These are phyloP conservation scores for Speoplatyrhinus poulsoni DNA, from an alignment of 2,113 vertebrate species.

Conservation along the genomic window DNA sequence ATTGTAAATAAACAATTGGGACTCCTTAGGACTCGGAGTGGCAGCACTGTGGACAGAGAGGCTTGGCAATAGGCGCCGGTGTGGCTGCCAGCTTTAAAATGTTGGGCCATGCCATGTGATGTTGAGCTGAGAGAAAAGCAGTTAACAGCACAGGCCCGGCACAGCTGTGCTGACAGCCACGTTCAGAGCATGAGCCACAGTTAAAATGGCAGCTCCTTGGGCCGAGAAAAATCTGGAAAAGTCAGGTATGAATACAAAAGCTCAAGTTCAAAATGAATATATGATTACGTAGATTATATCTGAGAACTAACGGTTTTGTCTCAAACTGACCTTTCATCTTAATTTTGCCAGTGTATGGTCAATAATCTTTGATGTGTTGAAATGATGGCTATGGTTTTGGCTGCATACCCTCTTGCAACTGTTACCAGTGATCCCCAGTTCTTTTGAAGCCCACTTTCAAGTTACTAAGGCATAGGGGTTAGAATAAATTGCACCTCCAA, in stretches of 20 bases:
- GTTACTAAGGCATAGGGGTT: constrained; percentile 65
- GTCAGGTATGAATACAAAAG: constrained; percentile 20
- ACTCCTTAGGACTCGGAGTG: constrained; percentile 44
- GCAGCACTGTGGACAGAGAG: constrained; percentile 30
- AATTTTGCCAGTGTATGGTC: constrained; percentile 46
- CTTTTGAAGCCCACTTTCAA: constrained; percentile 78
- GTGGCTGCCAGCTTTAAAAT: constrained; percentile 55
- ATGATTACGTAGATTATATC: constrained; percentile 8
- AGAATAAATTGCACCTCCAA: constrained; percentile 76
- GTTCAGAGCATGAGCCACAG: constrained; percentile 41
- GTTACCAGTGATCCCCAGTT: constrained; percentile 60
- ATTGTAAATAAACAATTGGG: constrained; percentile 75
- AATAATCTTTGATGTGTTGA: constrained; percentile 62
- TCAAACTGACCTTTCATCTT: constrained; percentile 15
- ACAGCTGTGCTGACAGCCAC: constrained; percentile 33
- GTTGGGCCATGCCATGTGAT: constrained; percentile 43
- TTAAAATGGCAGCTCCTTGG: constrained; percentile 32
- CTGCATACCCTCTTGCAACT: constrained; percentile 36
- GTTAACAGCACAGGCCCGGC: constrained; percentile 35
- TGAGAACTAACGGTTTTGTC: constrained; percentile 9
- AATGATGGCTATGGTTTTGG: constrained; percentile 35
- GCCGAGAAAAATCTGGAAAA: constrained; percentile 24
- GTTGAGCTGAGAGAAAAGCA: constrained; percentile 53
- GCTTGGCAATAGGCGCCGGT: constrained; percentile 47
- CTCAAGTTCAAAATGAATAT: constrained; percentile 15